Evolutionary conservation across 2,888 invertebrate genomes (phyloP).

Genomic region (Lasioglossum malachurum): DNA sequence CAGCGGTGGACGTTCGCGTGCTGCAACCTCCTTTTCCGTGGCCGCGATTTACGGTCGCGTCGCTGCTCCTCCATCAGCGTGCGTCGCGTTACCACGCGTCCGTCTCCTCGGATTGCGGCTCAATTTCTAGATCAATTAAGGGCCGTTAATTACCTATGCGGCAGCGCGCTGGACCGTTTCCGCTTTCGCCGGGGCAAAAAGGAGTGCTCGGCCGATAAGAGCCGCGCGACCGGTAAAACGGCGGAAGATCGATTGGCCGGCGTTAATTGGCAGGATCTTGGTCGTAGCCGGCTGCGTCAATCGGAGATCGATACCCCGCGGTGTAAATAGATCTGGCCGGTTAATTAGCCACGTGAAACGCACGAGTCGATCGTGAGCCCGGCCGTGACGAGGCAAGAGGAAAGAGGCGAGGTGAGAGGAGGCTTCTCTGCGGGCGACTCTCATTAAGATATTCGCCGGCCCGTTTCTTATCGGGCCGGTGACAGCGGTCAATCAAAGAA

Average conservation of each 20-base stretch:
- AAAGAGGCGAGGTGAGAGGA: constrained; percentile 11
- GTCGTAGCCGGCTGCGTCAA: constrained; percentile 53
- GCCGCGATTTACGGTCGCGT: not conserved
- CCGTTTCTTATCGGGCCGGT: constrained; percentile 81
- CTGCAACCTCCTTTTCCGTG: not conserved
- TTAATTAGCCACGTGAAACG: constrained; percentile 77
- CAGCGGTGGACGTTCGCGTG: not conserved
- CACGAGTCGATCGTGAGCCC: constrained; percentile 25
- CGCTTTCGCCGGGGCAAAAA: constrained; percentile 26
- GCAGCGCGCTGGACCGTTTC: constrained; percentile 12
- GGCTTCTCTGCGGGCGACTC: constrained; percentile 60
- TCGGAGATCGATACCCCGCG: constrained; percentile 62
- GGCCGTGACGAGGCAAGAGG: constrained; percentile 7
- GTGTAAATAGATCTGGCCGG: constrained; percentile 75
- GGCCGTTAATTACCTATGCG: constrained; percentile 47
- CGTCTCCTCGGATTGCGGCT: not conserved
- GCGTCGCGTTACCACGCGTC: not conserved
- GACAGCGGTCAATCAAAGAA: constrained; percentile 84
- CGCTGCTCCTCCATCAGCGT: constrained; percentile 5
- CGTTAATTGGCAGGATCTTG: constrained; percentile 75
- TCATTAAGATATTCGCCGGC: constrained; percentile 84
- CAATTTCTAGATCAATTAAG: constrained; percentile 46
- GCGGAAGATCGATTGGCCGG: constrained; percentile 74
- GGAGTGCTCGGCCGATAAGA: constrained; percentile 49
- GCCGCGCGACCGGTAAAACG: constrained; percentile 43